A percentile compares a stretch with the other conserved stretches of the same genome.
phyloP scores from a whole-genome alignment of 2,113 vertebrate species.

The Onychorhynchus coronatus region DNA sequence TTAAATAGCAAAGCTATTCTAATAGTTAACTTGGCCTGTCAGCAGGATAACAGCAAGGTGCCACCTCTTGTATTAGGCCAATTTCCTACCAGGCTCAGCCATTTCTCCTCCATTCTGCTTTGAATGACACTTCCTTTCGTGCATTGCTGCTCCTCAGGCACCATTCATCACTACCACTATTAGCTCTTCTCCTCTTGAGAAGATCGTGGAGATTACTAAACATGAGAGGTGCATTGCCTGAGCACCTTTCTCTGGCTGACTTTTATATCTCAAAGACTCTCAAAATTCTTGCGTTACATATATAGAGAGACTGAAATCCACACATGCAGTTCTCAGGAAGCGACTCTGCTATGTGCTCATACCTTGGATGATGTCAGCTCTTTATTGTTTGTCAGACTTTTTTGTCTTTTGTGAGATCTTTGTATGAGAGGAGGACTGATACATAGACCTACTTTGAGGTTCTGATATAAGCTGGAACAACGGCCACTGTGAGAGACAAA shows the following conservation, averaged over 20 bases:
- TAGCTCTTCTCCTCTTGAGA: background rate
- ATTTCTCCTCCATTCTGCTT: background rate
- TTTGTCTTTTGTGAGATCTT: background rate
- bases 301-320: background rate
- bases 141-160: background rate
- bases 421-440: background rate
- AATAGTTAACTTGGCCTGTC: background rate
- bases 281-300: background rate
- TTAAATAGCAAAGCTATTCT: background rate
- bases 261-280: background rate
- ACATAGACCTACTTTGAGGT: background rate
- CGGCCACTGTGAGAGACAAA: background rate
- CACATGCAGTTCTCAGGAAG: background rate
- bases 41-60: slow-evolving; percentile 1
- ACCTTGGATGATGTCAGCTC: background rate
- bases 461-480: background rate
- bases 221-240: background rate
- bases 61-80: background rate
- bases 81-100: background rate
- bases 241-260: background rate
- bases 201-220: background rate
- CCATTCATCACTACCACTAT: background rate
- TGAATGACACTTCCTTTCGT: background rate
- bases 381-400: background rate
- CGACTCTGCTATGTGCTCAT: accelerated